Base-by-base conservation (phyloP, 2,113 vertebrate genomes). In the Poeciliopsis occidentalis region DNA sequence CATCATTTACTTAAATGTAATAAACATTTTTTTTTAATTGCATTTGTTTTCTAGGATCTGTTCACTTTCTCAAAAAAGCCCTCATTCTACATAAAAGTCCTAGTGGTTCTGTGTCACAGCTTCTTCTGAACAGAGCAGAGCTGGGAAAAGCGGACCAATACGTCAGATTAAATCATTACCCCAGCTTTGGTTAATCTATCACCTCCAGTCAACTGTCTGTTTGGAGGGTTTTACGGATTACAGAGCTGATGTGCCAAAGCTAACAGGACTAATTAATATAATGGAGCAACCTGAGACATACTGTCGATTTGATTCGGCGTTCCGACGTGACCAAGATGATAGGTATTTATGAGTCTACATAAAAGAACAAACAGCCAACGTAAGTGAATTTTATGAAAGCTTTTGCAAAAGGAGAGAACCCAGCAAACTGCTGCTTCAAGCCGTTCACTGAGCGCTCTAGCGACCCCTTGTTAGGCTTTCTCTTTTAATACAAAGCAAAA, bases 131-230 rank as follows among this genome's bases (percentile, higher is more conserved):
- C n/a, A 10, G 22, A 57, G 4, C 8, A 57, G 22, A 57, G 15
- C 41, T 34, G 32, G 34, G 1, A 57, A 83, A 78, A 57, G n/a
- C 47, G 0, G 11, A 61, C 73, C 12, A 4, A 24, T 37, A 22
- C 11, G 34, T 73, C 64, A 67, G 83, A 89, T 91, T 57, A 82
- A 80, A 86, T 83, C 66, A 70, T 60, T 73, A 80, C 62, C 57
- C 67, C 82, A 73, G 51, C 85, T 87, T 90, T 75, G 81, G 78
- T 73, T 88, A 84, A 91, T 86, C 76, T 84, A 74, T 73, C 24
- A 41, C 69, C 75, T 89, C 82, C 84, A 69, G 51, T 88, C 80
- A 93, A 91, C 88, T 81, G 81, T 78, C 70, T 88, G 76, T 87
- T 87, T 70, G 37, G 62, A 81, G 51, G 77, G 89, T 86, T 92